Percentiles rank a stretch among this genome's conserved stretches.
phyloP scores from a whole-genome alignment of 2,797 vertebrate species.

The Synaphobranchus kaupii region DNA sequence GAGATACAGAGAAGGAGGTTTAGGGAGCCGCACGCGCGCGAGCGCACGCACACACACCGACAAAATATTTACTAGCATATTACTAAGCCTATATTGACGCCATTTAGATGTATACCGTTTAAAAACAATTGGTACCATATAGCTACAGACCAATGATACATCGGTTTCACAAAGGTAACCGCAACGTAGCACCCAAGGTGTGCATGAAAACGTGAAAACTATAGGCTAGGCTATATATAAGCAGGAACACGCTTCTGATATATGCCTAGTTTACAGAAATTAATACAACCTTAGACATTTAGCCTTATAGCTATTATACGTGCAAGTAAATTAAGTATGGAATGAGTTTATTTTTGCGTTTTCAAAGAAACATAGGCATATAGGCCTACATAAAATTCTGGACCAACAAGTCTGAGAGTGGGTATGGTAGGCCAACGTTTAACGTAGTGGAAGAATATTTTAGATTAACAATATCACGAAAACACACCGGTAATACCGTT shows the following conservation, averaged over 20 bases:
- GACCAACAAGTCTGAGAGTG: neutral
- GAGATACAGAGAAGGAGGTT: no score
- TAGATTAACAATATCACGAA: neutral
- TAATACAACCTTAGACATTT: neutral
- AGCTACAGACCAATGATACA: slow-evolving; percentile 48
- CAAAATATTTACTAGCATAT: neutral
- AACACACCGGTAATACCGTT: no score
- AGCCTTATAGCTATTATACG: neutral
- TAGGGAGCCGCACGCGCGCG: no score
- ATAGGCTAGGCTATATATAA: no score
- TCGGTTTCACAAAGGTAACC: slow-evolving; percentile 53
- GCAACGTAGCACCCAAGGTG: slow-evolving; percentile 44
- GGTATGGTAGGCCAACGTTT: neutral
- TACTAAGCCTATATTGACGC: slow-evolving; percentile 45
- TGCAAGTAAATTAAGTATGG: neutral
- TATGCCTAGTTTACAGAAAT: slow-evolving; percentile 53
- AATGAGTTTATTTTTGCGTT: neutral
- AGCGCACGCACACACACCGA: neutral
- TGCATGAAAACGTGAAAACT: slow-evolving; percentile 37
- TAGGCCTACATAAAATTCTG: neutral
- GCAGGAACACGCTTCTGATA: slow-evolving; percentile 21
- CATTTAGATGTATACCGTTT: slow-evolving; percentile 68
- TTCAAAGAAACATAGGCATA: no score
- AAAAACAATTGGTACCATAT: slow-evolving; percentile 63
- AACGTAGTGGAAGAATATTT: neutral